phyloP scores from a whole-genome alignment of 2,797 vertebrate genomes.

The Holocentrus rufus region DNA sequence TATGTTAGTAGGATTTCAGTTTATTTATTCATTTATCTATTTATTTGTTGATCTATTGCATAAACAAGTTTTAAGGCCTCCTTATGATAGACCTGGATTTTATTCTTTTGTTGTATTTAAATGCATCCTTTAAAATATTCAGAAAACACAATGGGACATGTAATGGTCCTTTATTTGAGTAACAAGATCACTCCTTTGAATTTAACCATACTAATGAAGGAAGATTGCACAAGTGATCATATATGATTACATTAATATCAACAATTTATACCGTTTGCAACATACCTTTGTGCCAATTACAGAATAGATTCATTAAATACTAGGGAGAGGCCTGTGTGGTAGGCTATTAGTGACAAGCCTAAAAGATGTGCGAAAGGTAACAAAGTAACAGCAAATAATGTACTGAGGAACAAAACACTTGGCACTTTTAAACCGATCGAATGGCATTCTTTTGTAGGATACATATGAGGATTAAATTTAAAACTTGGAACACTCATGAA shows the following conservation, averaged over 20 bases:
- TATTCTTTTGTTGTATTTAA: neutral
- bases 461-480: neutral
- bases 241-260: neutral
- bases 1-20: conserved; percentile 9
- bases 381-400: neutral
- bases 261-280: conserved; percentile 4
- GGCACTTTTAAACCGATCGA: neutral
- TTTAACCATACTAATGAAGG: neutral
- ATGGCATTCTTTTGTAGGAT: neutral
- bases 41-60: no score
- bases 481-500: neutral
- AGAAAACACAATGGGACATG: neutral
- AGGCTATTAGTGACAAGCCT: neutral
- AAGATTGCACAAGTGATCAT: neutral
- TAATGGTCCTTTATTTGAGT: neutral
- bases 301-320: neutral
- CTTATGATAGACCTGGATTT: neutral
- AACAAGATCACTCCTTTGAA: neutral
- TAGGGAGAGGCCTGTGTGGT: neutral
- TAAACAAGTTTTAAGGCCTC: neutral
- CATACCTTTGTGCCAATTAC: neutral
- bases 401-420: conserved; percentile 5
- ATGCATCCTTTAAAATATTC: neutral
- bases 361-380: neutral
- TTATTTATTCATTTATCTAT: neutral